Base-by-base conservation (phyloP, 1,140 invertebrate genomes). In the Ostrea edulis region DNA sequence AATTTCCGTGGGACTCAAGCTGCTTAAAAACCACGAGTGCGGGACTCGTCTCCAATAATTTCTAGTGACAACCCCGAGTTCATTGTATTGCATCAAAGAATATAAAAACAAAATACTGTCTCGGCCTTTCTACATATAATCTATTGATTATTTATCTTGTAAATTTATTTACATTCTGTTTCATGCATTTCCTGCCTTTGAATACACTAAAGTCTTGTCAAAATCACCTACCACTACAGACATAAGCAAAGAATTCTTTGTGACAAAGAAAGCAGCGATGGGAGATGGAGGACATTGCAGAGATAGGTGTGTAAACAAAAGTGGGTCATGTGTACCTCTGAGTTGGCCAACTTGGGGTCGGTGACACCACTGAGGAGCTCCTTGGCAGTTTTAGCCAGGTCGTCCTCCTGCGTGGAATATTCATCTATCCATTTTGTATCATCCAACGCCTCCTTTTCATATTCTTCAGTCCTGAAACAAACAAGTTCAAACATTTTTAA, bases 341-440 rank as follows among this genome's bases (percentile, higher is more conserved):
- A 97, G 92, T 97, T 97, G 14, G 96, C 96, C 90, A 97, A 96
- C 91, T 97, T 96, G 89, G 96, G 96, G 94, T 97, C 96, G 87
- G 94, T 93, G 81, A 95, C 95, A n/a, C 92, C 93, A 58, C 95
- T 95, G 8, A 95, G 91, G 84, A 96, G 93, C 92, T 96, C 96
- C 85, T 96, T 95, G 0, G 96, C 96, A 93, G 95, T 96, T 90
- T 96, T 95, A 91, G 96, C 95, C 94, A 93, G 92, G 87, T 95
- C 94, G 90, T 88, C 92, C 88, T 95, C 92, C 12, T 90, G 44
- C 0, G 86, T 51, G 86, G 90, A 93, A 29, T 77, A 77, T 53
- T 94, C 92, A 90, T 94, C 92, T 29, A 92, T 89, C 93, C 93
- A 93, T 83, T 93, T 91, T 11, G 88, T 88, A 62, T 93, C 92